Evolutionary conservation across 2,888 invertebrate species (phyloP).

Genomic region (Macrophya alboannulata): DNA sequence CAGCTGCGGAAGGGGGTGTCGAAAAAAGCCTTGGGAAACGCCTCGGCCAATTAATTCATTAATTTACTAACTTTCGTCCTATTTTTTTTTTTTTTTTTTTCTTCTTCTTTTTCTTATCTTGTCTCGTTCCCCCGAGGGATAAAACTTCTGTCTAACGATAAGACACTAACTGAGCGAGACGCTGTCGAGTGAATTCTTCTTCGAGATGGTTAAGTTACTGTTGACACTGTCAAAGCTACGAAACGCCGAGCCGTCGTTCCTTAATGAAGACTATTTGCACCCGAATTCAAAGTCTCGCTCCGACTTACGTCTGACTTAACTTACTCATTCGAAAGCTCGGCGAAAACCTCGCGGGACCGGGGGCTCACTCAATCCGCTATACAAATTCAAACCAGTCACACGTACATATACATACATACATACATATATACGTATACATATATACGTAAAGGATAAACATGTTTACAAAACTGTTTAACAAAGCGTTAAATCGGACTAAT

Average conservation of each 20-base stretch:
- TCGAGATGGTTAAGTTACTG: conserved; percentile 24
- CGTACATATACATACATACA: background rate
- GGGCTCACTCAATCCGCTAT: background rate
- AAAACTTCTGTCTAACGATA: conserved; percentile 11
- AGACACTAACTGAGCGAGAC: conserved; percentile 35
- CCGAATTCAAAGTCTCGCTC: conserved; percentile 27
- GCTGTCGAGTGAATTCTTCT: conserved; percentile 35
- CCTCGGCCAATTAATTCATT: conserved; percentile 25
- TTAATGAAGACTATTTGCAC: conserved; percentile 41
- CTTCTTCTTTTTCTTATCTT: background rate
- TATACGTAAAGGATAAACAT: no score
- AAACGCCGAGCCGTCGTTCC: background rate
- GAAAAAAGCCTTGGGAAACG: background rate
- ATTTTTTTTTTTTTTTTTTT: background rate
- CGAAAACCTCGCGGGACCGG: background rate
- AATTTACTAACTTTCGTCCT: background rate
- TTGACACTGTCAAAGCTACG: conserved; percentile 42
- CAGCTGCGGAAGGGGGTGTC: background rate
- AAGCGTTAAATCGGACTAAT: no score
- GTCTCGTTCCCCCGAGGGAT: conserved; percentile 3
- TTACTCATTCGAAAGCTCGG: background rate
- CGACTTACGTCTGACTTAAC: conserved; percentile 10
- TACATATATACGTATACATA: background rate
- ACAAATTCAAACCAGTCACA: background rate
- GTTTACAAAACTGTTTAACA: no score